Base-by-base conservation (phyloP, 1,140 invertebrate genomes). In the Drosophila dunni region DNA sequence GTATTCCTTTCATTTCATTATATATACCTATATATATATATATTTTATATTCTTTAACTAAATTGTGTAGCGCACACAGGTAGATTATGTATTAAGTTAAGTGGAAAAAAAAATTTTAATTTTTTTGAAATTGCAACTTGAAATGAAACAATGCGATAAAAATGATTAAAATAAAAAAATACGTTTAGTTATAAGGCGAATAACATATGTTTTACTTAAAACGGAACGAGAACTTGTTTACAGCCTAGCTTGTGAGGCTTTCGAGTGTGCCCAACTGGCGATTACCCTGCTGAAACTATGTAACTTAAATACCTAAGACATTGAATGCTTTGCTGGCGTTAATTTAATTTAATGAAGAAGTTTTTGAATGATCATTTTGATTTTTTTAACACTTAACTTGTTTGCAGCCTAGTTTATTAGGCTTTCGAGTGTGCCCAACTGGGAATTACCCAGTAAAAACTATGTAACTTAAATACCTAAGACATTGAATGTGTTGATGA, bases 31-130 rank as follows among this genome's bases (percentile, higher is more conserved):
- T 17, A 45, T 45, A 45, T 46, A 20, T 53, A 13, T 44, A 42
- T 48, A 62, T 48, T 40, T 62, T 46, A 36, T 50, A 48, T 34
- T 50, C 46, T 36, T 46, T 50, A 46, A 62, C 7, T 17, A 50
- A 46, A 48, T 48, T 61, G 13, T 60, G 44, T 17, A 34, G 20
- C 29, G 10, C 57, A 48, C 57, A 60, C 29, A 15, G 3, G n/a
- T 46, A 34, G 24, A 61, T 46, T 46, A 33, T 53, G 13, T 53
- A 53, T 53, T 53, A 56, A 54, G 51, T 54, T 54, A 17, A 36
- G 17, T 60, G 29, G 15, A 53, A 15, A 15, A 53, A 13, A 53
- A 53, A 50, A 5, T 24, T n/a, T 36, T 29, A 3, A 38, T 11
- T 45, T 45, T 45, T 17, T 3, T 45, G 56, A 38, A 56, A 56